A percentile compares a stretch with the other conserved stretches of the same genome.
Evolutionary conservation across 2,797 vertebrate species (phyloP).

Genomic region (Micrastur ruficollis): DNA sequence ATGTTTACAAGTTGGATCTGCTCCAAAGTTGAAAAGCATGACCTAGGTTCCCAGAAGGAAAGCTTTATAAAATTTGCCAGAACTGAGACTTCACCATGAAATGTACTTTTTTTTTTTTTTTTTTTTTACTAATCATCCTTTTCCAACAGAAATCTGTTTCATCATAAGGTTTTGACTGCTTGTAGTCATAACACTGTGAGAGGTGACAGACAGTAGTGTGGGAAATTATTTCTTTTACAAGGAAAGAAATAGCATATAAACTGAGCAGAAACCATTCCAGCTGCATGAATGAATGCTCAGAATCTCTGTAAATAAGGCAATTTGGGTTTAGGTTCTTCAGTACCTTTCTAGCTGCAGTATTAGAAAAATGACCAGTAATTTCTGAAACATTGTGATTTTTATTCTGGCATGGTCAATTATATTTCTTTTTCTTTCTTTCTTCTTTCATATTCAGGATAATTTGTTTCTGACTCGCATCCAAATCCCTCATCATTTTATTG

Average conservation of each 20-base stretch:
- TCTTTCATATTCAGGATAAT: slow-evolving; percentile 11
- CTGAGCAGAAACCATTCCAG: neutral
- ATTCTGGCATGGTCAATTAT: neutral
- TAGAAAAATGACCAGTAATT: neutral
- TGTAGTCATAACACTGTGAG: neutral
- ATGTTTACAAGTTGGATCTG: neutral
- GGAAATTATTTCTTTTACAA: neutral
- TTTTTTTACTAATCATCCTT: neutral
- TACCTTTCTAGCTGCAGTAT: neutral
- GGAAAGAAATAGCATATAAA: neutral
- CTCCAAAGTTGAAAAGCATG: neutral
- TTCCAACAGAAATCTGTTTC: neutral
- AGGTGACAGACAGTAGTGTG: neutral
- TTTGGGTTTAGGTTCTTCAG: neutral
- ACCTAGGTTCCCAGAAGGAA: neutral
- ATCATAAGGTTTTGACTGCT: neutral
- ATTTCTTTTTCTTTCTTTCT: neutral
- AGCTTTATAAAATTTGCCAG: slow-evolving; percentile 1
- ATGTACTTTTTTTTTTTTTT: neutral
- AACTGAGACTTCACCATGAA: neutral
- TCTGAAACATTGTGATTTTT: neutral
- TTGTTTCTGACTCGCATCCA: slow-evolving; percentile 22
- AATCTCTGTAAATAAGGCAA: neutral
- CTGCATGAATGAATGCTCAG: neutral
- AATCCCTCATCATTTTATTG: slow-evolving; percentile 56